A percentile compares a stretch with the other conserved stretches of the same genome.
Conservation (phyloP, 2,888 invertebrate species). For the Candidula unifasciata region DNA sequence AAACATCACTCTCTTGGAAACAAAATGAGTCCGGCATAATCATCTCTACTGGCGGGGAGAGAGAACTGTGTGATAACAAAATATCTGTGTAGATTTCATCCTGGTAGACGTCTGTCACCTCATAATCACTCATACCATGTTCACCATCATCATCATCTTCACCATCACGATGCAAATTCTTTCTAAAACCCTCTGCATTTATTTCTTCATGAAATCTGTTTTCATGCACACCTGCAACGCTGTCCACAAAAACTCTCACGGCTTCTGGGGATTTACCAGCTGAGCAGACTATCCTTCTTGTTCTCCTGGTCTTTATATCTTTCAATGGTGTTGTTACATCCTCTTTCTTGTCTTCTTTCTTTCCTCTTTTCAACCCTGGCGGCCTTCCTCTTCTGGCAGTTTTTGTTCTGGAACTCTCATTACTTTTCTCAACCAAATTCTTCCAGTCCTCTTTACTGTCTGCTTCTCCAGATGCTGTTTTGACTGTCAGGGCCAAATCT, state of each 20-base stretch:
- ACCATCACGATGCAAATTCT: background rate
- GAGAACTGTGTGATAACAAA: background rate
- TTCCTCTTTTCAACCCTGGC: background rate
- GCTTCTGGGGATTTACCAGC: conserved; percentile 1
- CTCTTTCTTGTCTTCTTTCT: no score
- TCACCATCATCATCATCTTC: conserved; percentile 2
- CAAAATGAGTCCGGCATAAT: background rate
- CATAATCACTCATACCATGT: background rate
- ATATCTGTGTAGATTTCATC: no score
- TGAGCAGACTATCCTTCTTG: background rate
- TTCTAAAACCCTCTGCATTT: background rate
- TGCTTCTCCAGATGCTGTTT: background rate
- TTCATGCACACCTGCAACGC: background rate
- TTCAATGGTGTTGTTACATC: background rate
- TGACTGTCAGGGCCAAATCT: background rate
- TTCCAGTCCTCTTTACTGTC: background rate
- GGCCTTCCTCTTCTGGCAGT: background rate
- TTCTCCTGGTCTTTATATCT: background rate
- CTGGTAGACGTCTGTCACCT: background rate
- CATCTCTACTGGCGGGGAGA: background rate
- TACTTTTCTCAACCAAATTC: background rate
- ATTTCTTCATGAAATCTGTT: background rate
- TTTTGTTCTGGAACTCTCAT: background rate
- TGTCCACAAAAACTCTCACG: background rate
- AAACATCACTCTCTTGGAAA: no score